phyloP scores from a whole-genome alignment of 2,888 invertebrate genomes.

The Hypomecis atomaria region DNA sequence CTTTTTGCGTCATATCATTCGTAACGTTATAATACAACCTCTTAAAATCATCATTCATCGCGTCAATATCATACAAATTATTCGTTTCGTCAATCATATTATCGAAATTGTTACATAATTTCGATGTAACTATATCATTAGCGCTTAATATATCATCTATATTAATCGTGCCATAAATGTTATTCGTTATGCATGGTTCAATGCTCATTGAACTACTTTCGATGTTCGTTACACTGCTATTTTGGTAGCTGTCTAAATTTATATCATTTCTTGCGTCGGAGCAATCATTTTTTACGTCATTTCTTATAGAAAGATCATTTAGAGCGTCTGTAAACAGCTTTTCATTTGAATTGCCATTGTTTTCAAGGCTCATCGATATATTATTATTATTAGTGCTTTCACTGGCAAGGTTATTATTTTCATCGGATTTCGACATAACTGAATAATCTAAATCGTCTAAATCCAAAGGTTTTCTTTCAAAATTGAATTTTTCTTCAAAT shows the following conservation, averaged over 20 bases:
- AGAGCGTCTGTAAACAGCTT: neutral
- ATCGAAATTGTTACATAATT: neutral
- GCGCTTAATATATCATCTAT: neutral
- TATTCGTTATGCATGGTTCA: conserved; percentile 6
- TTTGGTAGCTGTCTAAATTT: conserved; percentile 2
- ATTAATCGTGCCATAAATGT: neutral
- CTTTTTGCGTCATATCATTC: conserved; percentile 7
- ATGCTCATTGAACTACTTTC: conserved; percentile 6
- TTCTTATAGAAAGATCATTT: neutral
- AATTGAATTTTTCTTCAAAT: conserved; percentile 44
- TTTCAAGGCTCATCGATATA: conserved; percentile 4
- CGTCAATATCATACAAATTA: neutral
- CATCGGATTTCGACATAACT: neutral
- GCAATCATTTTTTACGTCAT: neutral
- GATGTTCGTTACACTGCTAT: neutral
- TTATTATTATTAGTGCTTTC: conserved; percentile 1
- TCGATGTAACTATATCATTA: neutral
- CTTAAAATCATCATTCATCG: conserved; percentile 14
- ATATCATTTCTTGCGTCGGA: conserved; percentile 1
- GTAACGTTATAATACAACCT: conserved; percentile 5
- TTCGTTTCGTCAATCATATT: neutral
- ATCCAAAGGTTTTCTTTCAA: neutral
- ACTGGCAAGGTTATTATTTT: neutral
- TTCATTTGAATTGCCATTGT: neutral
- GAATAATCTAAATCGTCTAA: conserved; percentile 16